A percentile compares a stretch with the other conserved stretches of the same genome.
phyloP scores from a whole-genome alignment of 2,888 invertebrate species.

The Apamea sordens region DNA sequence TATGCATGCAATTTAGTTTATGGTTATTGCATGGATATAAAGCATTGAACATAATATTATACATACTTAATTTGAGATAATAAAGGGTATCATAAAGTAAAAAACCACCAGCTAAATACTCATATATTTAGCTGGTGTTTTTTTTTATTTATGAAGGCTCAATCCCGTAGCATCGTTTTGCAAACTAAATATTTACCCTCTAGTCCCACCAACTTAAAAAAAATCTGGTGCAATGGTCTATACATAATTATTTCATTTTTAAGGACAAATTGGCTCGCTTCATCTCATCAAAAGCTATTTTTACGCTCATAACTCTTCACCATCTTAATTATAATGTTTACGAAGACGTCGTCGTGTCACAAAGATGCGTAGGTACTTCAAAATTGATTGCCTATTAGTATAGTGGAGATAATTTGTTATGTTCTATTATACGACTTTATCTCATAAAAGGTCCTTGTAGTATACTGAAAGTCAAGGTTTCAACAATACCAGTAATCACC shows the following conservation, averaged over 20 bases:
- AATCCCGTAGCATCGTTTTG: not conserved
- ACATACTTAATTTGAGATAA: not conserved
- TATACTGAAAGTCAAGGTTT: constrained; percentile 31
- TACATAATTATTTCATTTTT: not conserved
- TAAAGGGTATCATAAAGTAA: not conserved
- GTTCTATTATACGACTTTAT: constrained; percentile 2
- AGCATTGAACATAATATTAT: not conserved
- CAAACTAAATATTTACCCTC: not conserved
- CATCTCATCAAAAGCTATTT: constrained; percentile 52
- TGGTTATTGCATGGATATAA: not conserved
- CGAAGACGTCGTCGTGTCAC: constrained; percentile 30
- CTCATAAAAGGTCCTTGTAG: not conserved
- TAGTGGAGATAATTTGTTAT: constrained; percentile 3
- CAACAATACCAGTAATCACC: constrained; percentile 4
- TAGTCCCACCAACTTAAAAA: too few relatives aligned
- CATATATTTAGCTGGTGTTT: too few relatives aligned
- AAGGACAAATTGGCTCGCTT: constrained; percentile 6
- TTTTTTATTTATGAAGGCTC: not conserved
- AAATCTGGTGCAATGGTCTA: not conserved
- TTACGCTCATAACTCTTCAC: constrained; percentile 56
- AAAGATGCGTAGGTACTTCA: constrained; percentile 27
- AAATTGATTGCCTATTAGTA: constrained; percentile 52
- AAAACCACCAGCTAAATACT: not conserved
- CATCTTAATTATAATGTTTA: constrained; percentile 64
- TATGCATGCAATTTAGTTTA: not conserved